These are phyloP conservation scores for Palythoa grandiflora DNA, from an alignment of 92 coral and sea anemone species.

Conservation along the genomic window DNA sequence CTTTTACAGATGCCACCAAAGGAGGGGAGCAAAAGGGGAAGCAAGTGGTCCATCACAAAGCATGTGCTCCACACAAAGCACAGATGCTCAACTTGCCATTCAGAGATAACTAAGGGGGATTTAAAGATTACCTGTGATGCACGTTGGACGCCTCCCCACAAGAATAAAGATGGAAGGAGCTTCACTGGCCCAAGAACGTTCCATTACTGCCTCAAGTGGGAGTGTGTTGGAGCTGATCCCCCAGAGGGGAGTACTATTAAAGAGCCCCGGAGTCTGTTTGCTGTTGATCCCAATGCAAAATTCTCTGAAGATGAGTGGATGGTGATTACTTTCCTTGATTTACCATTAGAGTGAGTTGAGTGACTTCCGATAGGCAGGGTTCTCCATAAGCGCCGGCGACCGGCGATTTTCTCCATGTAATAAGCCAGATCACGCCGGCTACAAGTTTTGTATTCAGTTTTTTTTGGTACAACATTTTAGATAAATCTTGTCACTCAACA, in stretches of 20 bases:
- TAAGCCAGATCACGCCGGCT: slow-evolving; percentile 10
- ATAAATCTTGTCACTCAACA: not conserved
- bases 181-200: slow-evolving; percentile 71
- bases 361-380: not conserved
- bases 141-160: slow-evolving; percentile 73
- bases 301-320: slow-evolving; percentile 66
- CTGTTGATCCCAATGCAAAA: slow-evolving; percentile 48
- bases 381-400: slow-evolving; percentile 21
- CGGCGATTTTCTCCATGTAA: slow-evolving; percentile 10
- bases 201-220: slow-evolving; percentile 65
- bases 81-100: slow-evolving; percentile 66
- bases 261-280: slow-evolving; percentile 50
- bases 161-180: slow-evolving; percentile 63
- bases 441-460: not conserved
- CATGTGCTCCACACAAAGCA: slow-evolving; percentile 69
- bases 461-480: not conserved
- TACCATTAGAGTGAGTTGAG: slow-evolving; percentile 21
- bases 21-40: too few relatives aligned
- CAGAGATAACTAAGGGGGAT: slow-evolving; percentile 61
- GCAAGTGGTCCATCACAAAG: slow-evolving; percentile 66
- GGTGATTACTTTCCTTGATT: slow-evolving; percentile 57
- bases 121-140: slow-evolving; percentile 68
- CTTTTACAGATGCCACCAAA: too few relatives aligned
- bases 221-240: slow-evolving; percentile 57
- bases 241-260: slow-evolving; percentile 60